Conservation (phyloP, 2,888 invertebrate species). For the Cyclophora punctaria region DNA sequence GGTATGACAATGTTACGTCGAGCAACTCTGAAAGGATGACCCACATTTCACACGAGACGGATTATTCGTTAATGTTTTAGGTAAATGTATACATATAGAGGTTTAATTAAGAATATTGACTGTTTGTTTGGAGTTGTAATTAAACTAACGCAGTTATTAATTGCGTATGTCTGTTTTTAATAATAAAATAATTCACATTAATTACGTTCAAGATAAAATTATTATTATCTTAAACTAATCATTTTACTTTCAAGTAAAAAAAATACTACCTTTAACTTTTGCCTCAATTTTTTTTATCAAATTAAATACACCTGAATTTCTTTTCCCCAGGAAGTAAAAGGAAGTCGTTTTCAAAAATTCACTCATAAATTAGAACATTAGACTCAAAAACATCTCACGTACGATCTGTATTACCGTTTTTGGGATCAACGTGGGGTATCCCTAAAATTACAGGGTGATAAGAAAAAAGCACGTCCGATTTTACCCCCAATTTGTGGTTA, state of each 20-base stretch:
- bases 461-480: constrained; percentile 33
- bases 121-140: too few species aligned
- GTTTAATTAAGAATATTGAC: too few species aligned
- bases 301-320: background rate
- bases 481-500: constrained; percentile 18
- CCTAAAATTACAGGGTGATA: constrained; percentile 45
- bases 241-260: too few species aligned
- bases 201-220: too few species aligned
- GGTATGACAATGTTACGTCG: constrained; percentile 22
- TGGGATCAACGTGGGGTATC: constrained; percentile 39
- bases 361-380: constrained; percentile 51
- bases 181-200: too few species aligned
- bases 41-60: constrained; percentile 4
- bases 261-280: too few species aligned
- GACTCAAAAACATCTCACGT: constrained; percentile 59
- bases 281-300: too few species aligned
- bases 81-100: constrained; percentile 22
- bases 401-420: constrained; percentile 63
- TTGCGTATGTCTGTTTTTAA: too few species aligned
- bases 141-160: too few species aligned
- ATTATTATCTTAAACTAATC: too few species aligned
- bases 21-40: constrained; percentile 13
- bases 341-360: constrained; percentile 44
- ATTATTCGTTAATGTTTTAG: constrained; percentile 9
- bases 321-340: constrained; percentile 23